Percentiles rank a stretch among this genome's conserved stretches.
These are phyloP conservation scores for Hemichromis elongatus DNA, from an alignment of 2,113 vertebrate species.

Conservation along the genomic window DNA sequence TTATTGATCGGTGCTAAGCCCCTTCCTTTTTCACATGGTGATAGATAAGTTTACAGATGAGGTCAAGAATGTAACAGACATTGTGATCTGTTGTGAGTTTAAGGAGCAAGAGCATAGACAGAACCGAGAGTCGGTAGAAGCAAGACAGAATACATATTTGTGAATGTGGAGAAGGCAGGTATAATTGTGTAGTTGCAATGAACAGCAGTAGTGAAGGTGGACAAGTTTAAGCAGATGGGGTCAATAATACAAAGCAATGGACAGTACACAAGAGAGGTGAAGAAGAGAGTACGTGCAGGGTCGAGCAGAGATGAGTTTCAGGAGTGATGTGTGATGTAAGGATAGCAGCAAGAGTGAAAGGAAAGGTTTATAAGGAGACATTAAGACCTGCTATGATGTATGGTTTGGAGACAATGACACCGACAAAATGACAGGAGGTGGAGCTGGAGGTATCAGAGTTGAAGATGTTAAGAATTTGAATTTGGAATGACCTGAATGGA, in stretches of 20 bases:
- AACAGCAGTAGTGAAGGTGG: background rate
- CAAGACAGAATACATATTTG: background rate
- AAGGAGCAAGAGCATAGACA: background rate
- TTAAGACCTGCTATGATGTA: background rate
- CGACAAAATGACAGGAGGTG: background rate
- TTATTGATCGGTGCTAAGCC: background rate
- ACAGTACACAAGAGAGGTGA: background rate
- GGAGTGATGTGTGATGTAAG: background rate
- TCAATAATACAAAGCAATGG: background rate
- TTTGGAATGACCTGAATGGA: background rate
- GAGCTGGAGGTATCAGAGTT: background rate
- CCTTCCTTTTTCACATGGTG: background rate
- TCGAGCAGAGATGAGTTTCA: background rate
- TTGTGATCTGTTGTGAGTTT: background rate
- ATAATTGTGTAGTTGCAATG: background rate
- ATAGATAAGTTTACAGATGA: background rate
- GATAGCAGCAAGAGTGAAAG: background rate
- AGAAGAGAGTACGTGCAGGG: background rate
- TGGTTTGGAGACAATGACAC: background rate
- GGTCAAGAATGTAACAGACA: background rate
- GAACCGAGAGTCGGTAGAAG: background rate
- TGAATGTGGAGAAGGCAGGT: background rate
- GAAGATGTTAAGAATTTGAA: background rate
- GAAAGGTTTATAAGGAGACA: background rate
- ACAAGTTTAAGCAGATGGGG: background rate